These are phyloP conservation scores for Eriosoma lanigerum DNA, from an alignment of 1,140 invertebrate genomes.

Conservation along the genomic window DNA sequence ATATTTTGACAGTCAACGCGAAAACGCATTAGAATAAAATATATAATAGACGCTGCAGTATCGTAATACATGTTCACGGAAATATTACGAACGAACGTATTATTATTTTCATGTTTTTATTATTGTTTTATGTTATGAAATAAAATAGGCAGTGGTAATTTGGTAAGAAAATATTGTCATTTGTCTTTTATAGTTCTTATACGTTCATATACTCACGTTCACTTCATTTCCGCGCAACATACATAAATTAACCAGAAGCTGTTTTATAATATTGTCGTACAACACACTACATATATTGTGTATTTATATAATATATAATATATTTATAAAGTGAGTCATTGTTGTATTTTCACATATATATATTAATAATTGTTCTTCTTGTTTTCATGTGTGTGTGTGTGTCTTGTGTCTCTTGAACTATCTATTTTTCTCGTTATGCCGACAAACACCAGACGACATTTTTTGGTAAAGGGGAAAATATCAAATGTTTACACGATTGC, in stretches of 20 bases:
- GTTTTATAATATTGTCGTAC: neutral
- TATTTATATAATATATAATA: neutral
- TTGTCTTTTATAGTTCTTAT: too few species aligned
- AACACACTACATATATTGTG: neutral
- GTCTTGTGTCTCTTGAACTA: neutral
- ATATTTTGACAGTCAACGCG: neutral
- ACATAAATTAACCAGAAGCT: conserved; percentile 36
- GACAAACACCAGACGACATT: neutral
- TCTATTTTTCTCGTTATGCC: neutral
- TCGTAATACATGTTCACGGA: neutral
- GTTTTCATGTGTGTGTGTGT: neutral
- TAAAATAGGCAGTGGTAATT: neutral
- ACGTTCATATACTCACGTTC: too few species aligned
- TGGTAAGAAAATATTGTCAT: neutral
- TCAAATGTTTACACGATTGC: conserved; percentile 8
- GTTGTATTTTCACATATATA: conserved; percentile 28
- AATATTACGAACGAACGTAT: too few species aligned
- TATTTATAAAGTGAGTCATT: conserved; percentile 18
- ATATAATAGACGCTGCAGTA: neutral
- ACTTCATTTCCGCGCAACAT: neutral
- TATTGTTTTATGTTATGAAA: too few species aligned
- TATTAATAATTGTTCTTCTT: too few species aligned
- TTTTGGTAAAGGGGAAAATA: neutral
- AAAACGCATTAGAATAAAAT: neutral
- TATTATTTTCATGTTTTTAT: too few species aligned